Evolutionary conservation across 2,113 vertebrate species (phyloP).

Genomic region (Sinocyclocheilus anophthalmus): DNA sequence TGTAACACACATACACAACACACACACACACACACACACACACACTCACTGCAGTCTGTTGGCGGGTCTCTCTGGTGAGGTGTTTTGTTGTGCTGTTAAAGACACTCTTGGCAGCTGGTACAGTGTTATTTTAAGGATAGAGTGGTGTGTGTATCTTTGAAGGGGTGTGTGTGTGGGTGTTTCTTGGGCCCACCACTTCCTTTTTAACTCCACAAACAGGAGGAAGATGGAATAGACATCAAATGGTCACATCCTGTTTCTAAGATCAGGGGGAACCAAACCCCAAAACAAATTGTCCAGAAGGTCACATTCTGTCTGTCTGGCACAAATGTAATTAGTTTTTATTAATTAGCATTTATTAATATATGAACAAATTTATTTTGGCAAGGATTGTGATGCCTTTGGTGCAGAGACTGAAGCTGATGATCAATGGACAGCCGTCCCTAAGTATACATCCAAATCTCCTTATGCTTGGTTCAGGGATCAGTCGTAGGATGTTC

Average conservation of each 20-base stretch:
- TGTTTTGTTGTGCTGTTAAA: slow-evolving; percentile 19
- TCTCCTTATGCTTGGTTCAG: neutral
- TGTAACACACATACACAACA: slow-evolving; percentile 21
- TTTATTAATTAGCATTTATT: neutral
- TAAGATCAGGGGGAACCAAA: neutral
- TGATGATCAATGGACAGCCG: too few species aligned
- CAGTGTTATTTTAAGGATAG: slow-evolving; percentile 48
- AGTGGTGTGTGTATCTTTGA: slow-evolving; percentile 26
- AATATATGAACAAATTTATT: too few species aligned
- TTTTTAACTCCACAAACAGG: slow-evolving; percentile 43
- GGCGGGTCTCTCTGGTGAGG: neutral
- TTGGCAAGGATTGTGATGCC: too few species aligned
- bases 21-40: slow-evolving; percentile 9
- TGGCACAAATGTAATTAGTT: neutral
- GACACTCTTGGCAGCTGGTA: slow-evolving; percentile 30
- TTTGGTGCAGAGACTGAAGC: too few species aligned
- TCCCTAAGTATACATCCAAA: too few species aligned
- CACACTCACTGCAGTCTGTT: neutral
- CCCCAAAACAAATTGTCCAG: neutral
- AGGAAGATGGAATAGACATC: slow-evolving; percentile 32
- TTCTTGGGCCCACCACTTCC: slow-evolving; percentile 43
- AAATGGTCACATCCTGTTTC: slow-evolving; percentile 54
- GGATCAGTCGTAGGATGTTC: neutral
- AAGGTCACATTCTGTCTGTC: neutral
- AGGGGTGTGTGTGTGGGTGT: slow-evolving; percentile 17